phyloP scores from a whole-genome alignment of 2,888 invertebrate species.

The Blastobasis adustella region DNA sequence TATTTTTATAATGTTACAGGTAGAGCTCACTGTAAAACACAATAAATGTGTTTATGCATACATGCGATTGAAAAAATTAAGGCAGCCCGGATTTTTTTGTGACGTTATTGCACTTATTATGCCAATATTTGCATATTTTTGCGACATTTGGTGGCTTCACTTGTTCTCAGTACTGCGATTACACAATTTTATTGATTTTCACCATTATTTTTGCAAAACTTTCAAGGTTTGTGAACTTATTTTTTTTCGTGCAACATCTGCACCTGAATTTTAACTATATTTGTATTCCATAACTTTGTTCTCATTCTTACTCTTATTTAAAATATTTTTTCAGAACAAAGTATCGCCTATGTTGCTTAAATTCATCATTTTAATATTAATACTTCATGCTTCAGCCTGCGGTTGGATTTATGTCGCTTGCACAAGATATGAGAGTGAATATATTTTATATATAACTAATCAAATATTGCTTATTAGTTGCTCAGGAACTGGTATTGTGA shows the following conservation, averaged over 20 bases:
- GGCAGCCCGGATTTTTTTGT: neutral
- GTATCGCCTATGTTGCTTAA: slow-evolving; percentile 22
- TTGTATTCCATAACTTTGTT: neutral
- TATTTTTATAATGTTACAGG: neutral
- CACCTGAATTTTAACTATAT: neutral
- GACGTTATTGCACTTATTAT: neutral
- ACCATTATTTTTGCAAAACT: neutral
- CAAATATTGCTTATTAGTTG: no score
- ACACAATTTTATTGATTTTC: neutral
- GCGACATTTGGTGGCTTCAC: neutral
- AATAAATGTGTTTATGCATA: neutral
- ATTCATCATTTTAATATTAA: slow-evolving; percentile 25
- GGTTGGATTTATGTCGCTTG: slow-evolving; percentile 50
- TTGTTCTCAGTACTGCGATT: neutral
- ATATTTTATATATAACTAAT: neutral
- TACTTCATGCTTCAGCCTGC: slow-evolving; percentile 39
- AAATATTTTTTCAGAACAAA: neutral
- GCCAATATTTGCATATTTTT: neutral
- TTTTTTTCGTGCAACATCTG: neutral
- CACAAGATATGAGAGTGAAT: slow-evolving; percentile 25
- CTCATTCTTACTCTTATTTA: neutral
- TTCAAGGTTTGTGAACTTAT: slow-evolving; percentile 1
- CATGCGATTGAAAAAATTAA: neutral
- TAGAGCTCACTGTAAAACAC: neutral
- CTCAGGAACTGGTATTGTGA: no score